A percentile compares a stretch with the other conserved stretches of the same genome.
These are phyloP conservation scores for Cordilura impudica DNA, from an alignment of 2,888 invertebrate species.

Conservation along the genomic window DNA sequence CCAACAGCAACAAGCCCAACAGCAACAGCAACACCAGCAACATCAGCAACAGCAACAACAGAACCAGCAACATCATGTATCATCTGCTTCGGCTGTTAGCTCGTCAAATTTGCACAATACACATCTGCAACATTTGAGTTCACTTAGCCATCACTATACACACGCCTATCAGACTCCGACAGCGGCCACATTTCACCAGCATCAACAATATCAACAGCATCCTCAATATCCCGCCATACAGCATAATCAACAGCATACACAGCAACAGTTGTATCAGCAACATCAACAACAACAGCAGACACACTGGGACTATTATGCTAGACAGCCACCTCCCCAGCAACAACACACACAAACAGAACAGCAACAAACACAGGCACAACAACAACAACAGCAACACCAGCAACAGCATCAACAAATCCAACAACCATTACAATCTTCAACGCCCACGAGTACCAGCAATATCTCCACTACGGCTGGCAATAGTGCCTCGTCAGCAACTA, in stretches of 20 bases:
- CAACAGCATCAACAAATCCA: conserved; percentile 43
- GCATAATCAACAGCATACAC: conserved; percentile 71
- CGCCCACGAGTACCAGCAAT: conserved; percentile 63
- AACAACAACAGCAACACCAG: conserved; percentile 20
- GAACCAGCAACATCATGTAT: conserved; percentile 60
- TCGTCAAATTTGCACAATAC: conserved; percentile 71
- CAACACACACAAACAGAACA: conserved; percentile 51
- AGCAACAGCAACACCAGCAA: conserved; percentile 57
- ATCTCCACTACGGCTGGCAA: conserved; percentile 56
- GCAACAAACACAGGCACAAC: conserved; percentile 33
- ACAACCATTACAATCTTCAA: conserved; percentile 61
- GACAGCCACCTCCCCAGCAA: conserved; percentile 68
- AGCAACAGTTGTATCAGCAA: conserved; percentile 66
- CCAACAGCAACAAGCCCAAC: conserved; percentile 64
- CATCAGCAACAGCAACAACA: conserved; percentile 50
- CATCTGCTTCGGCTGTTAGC: conserved; percentile 41
- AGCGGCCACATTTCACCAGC: conserved; percentile 67
- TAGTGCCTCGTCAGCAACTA: conserved; percentile 59
- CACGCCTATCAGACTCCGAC: conserved; percentile 64
- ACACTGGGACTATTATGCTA: conserved; percentile 77
- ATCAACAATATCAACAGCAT: conserved; percentile 66
- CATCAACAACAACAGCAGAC: conserved; percentile 67
- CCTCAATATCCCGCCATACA: conserved; percentile 58
- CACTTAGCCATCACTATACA: conserved; percentile 74
- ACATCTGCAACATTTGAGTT: conserved; percentile 75